These are phyloP conservation scores for Brachionus paranguensis DNA, from an alignment of 1,140 invertebrate genomes.

Conservation along the genomic window DNA sequence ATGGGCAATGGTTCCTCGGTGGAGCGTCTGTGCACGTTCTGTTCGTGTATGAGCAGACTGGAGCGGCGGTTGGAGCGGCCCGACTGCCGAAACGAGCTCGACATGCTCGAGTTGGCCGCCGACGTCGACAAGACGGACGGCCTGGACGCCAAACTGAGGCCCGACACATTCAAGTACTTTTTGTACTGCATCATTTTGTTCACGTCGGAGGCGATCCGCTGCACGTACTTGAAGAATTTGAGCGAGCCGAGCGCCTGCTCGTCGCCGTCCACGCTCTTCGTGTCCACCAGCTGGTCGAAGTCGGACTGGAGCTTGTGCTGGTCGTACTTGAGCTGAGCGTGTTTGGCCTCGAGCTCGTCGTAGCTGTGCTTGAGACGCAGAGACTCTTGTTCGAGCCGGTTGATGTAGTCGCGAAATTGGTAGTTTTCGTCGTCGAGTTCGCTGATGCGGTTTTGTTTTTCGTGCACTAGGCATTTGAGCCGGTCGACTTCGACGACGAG, in stretches of 20 bases:
- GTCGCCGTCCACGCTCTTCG: background rate
- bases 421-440: slow-evolving; percentile 3
- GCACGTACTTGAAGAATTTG: background rate
- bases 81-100: background rate
- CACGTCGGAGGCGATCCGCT: background rate
- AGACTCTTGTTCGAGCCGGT: background rate
- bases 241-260: background rate
- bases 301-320: background rate
- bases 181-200: slow-evolving; percentile 14
- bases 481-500: background rate
- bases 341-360: background rate
- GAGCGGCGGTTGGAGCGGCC: background rate
- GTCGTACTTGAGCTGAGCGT: background rate
- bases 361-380: background rate
- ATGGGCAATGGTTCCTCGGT: background rate
- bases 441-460: background rate
- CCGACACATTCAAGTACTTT: background rate
- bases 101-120: background rate
- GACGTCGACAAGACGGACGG: background rate
- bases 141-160: background rate
- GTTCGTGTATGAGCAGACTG: background rate
- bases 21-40: background rate
- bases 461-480: background rate
- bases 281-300: background rate
- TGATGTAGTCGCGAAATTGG: background rate